phyloP scores from a whole-genome alignment of 2,888 invertebrate species.

The Monochamus alternatus region DNA sequence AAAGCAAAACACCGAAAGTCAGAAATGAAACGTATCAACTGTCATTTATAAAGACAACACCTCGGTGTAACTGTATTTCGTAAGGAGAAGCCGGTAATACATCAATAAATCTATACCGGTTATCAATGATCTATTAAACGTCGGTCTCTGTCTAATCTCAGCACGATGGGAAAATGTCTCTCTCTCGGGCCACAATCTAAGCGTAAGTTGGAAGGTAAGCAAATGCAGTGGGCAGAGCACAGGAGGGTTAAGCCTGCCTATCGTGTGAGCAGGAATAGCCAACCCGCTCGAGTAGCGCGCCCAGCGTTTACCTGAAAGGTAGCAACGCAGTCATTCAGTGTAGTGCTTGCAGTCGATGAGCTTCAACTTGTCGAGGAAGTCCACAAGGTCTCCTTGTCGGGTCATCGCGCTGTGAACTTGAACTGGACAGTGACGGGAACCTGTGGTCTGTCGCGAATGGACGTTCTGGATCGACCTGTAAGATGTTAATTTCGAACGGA shows the following conservation, averaged over 20 bases:
- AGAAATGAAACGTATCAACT: slow-evolving; percentile 52
- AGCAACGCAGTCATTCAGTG: slow-evolving; percentile 71
- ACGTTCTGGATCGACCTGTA: slow-evolving; percentile 49
- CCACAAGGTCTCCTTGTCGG: slow-evolving; percentile 49
- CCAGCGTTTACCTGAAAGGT: slow-evolving; percentile 67
- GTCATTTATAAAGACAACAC: slow-evolving; percentile 57
- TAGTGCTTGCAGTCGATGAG: slow-evolving; percentile 70
- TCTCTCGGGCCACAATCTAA: slow-evolving; percentile 52
- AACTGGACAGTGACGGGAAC: slow-evolving; percentile 27
- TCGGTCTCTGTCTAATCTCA: slow-evolving; percentile 50
- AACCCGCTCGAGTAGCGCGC: slow-evolving; percentile 69
- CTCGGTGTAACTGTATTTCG: slow-evolving; percentile 57
- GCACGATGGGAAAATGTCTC: slow-evolving; percentile 29
- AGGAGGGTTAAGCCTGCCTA: slow-evolving; percentile 69
- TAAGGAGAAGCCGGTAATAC: slow-evolving; percentile 62
- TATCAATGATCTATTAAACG: slow-evolving; percentile 60
- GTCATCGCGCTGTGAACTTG: slow-evolving; percentile 44
- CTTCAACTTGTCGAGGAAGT: slow-evolving; percentile 63
- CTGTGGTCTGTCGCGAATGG: slow-evolving; percentile 36
- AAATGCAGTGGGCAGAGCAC: slow-evolving; percentile 68
- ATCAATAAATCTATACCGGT: slow-evolving; percentile 63
- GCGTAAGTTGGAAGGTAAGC: slow-evolving; percentile 63
- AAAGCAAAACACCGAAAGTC: slow-evolving; percentile 30
- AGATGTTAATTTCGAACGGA: slow-evolving; percentile 79
- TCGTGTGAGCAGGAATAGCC: slow-evolving; percentile 69